phyloP scores from a whole-genome alignment of 2,888 invertebrate species.

The Lampropteryx suffumata region DNA sequence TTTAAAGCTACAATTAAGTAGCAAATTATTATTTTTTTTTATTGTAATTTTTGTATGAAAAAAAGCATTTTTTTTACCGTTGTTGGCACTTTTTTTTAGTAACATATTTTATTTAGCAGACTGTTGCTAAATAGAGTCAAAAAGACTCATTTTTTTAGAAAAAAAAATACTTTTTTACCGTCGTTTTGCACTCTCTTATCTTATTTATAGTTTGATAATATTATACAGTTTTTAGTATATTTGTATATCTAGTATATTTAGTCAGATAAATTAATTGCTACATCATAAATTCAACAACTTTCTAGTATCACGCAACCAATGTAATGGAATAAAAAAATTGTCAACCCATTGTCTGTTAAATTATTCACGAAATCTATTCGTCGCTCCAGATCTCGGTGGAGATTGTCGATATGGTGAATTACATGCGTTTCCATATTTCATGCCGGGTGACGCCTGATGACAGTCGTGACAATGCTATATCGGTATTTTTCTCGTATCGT shows the following conservation, averaged over 20 bases:
- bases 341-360: slow-evolving; percentile 75
- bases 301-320: slow-evolving; percentile 42
- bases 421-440: slow-evolving; percentile 69
- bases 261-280: background rate
- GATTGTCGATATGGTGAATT: slow-evolving; percentile 76
- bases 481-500: slow-evolving; percentile 53
- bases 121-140: too few species aligned
- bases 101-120: too few species aligned
- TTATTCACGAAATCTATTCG: slow-evolving; percentile 77
- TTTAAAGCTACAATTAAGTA: too few species aligned
- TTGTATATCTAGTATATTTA: too few species aligned
- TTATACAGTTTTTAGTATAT: too few species aligned
- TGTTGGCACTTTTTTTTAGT: too few species aligned
- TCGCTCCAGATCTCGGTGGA: slow-evolving; percentile 68
- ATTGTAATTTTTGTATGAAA: too few species aligned
- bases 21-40: too few species aligned
- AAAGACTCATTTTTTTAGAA: too few species aligned
- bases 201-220: too few species aligned
- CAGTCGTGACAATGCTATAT: slow-evolving; percentile 68
- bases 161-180: too few species aligned
- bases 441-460: slow-evolving; percentile 64
- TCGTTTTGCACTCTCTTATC: too few species aligned
- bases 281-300: slow-evolving; percentile 16
- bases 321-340: slow-evolving; percentile 63
- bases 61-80: background rate